Percentiles rank a stretch among this genome's conserved stretches.
These are phyloP conservation scores for Agrenia bidenticulata DNA, from an alignment of 2,888 invertebrate species.

Conservation along the genomic window DNA sequence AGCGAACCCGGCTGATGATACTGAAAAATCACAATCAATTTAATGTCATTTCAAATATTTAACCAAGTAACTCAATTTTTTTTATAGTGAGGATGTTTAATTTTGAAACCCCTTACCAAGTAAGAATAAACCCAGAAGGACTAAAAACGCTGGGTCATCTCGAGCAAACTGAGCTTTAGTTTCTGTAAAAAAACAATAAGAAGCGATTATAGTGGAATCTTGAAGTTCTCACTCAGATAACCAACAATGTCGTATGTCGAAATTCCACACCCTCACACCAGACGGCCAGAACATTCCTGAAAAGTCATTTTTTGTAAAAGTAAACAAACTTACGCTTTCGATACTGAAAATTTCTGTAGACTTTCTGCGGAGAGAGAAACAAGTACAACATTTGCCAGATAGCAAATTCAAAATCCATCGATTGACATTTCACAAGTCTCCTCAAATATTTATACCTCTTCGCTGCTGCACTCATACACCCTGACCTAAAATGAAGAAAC, in stretches of 20 bases:
- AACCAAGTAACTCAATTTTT: not conserved
- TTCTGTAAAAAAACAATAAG: slow-evolving; percentile 62
- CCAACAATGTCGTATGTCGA: too few species aligned
- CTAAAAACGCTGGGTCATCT: slow-evolving; percentile 97
- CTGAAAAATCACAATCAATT: slow-evolving; percentile 57
- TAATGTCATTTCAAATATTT: not conserved
- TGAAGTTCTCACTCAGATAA: too few species aligned
- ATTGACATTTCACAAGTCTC: slow-evolving; percentile 82
- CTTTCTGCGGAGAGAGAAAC: slow-evolving; percentile 91
- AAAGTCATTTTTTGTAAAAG: too few species aligned
- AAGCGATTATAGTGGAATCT: too few species aligned
- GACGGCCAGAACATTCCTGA: too few species aligned
- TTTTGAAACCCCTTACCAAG: slow-evolving; percentile 67
- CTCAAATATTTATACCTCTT: slow-evolving; percentile 85
- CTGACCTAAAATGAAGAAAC: slow-evolving; percentile 61
- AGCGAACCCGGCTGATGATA: slow-evolving; percentile 86
- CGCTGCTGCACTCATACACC: slow-evolving; percentile 78
- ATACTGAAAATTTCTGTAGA: slow-evolving; percentile 95
- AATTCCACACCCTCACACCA: too few species aligned
- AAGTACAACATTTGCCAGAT: slow-evolving; percentile 99
- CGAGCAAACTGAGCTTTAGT: slow-evolving; percentile 98
- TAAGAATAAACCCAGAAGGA: slow-evolving; percentile 81
- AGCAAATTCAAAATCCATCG: slow-evolving; percentile 99
- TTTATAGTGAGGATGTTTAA: not conserved
- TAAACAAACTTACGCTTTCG: slow-evolving; percentile 82